Evolutionary conservation across 2,113 vertebrate genomes (phyloP).

Genomic region (Phylloscopus whistleri): DNA sequence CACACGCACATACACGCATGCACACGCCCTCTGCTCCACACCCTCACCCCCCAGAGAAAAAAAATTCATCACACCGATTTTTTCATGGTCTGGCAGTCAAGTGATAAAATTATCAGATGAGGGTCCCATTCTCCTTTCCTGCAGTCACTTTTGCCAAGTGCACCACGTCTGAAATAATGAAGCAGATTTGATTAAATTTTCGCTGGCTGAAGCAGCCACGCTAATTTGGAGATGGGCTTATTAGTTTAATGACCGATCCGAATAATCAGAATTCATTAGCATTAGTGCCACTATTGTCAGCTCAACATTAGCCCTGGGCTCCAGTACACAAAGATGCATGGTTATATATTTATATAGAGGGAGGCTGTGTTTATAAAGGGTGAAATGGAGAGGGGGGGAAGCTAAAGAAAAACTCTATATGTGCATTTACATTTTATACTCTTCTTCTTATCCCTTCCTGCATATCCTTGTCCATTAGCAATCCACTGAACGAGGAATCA

Average conservation of each 20-base stretch:
- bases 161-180: slow-evolving; percentile 74
- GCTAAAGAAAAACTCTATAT: neutral
- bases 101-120: slow-evolving; percentile 76
- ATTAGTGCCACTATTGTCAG: slow-evolving; percentile 83
- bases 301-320: slow-evolving; percentile 83
- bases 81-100: slow-evolving; percentile 74
- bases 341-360: slow-evolving; percentile 40
- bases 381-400: slow-evolving; percentile 9
- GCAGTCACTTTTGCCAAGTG: slow-evolving; percentile 68
- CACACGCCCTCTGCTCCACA: slow-evolving; percentile 51
- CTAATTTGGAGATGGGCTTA: slow-evolving; percentile 94
- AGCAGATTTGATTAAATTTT: slow-evolving; percentile 76
- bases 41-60: slow-evolving; percentile 48
- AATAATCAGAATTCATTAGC: slow-evolving; percentile 97
- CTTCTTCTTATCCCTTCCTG: neutral
- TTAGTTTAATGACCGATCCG: slow-evolving; percentile 96
- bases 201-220: slow-evolving; percentile 68
- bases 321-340: slow-evolving; percentile 46
- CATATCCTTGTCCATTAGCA: neutral
- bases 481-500: neutral
- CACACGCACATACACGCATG: neutral
- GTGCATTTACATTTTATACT: slow-evolving; percentile 5
- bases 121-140: slow-evolving; percentile 56
- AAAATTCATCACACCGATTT: slow-evolving; percentile 73
- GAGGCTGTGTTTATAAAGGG: slow-evolving; percentile 23